Conservation (phyloP, 2,888 invertebrate genomes). For the Germaria angustata region DNA sequence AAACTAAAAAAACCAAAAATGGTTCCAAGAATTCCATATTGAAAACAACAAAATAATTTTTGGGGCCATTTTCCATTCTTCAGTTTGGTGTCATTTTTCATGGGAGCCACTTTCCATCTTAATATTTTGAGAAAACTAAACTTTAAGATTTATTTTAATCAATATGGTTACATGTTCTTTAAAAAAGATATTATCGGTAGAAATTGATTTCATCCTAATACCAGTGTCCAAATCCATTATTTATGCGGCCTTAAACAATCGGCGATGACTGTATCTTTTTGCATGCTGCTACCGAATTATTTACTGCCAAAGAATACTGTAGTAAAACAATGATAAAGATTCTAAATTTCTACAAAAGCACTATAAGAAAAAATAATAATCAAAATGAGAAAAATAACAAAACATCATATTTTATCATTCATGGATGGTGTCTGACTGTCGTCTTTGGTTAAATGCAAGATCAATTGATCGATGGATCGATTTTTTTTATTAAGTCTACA, state of each 20-base stretch:
- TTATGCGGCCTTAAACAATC: background rate
- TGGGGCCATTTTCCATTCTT: too few relatives aligned
- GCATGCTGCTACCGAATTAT: constrained; percentile 12
- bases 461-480: constrained; percentile 62
- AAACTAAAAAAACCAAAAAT: too few relatives aligned
- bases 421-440: constrained; percentile 61
- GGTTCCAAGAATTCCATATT: too few relatives aligned
- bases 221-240: too few relatives aligned
- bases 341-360: constrained; percentile 10
- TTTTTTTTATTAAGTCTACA: constrained; percentile 40
- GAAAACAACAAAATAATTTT: too few relatives aligned
- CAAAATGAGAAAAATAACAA: constrained; percentile 9
- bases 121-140: too few relatives aligned
- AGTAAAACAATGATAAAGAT: background rate
- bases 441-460: constrained; percentile 55
- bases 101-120: too few relatives aligned
- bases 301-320: background rate
- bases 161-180: too few relatives aligned
- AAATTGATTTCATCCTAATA: too few relatives aligned
- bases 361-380: constrained; percentile 3
- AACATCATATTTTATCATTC: constrained; percentile 52
- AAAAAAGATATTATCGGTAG: too few relatives aligned
- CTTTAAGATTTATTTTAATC: too few relatives aligned
- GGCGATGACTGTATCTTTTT: background rate
- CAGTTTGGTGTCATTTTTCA: too few relatives aligned